Percentiles rank a stretch among this genome's conserved stretches.
Evolutionary conservation across 2,888 invertebrate species (phyloP).

Genomic region (Drosophila birchii): DNA sequence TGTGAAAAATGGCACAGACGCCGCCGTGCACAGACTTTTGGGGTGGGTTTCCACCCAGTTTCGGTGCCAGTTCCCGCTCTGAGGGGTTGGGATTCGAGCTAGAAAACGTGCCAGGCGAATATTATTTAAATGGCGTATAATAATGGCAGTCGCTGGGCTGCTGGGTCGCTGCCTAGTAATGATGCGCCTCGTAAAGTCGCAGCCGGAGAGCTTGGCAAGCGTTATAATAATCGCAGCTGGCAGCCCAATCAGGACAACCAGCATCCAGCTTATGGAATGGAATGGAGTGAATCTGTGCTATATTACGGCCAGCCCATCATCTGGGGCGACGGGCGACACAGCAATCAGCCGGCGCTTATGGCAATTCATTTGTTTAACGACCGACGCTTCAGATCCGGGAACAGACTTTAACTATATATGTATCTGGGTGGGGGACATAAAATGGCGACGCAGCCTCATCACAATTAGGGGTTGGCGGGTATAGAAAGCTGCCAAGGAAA

Average conservation of each 20-base stretch:
- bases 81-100: slow-evolving; percentile 47
- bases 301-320: slow-evolving; percentile 65
- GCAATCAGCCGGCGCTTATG: slow-evolving; percentile 83
- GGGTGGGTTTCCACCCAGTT: slow-evolving; percentile 32
- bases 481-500: neutral
- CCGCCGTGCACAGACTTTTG: slow-evolving; percentile 2
- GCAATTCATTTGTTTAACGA: slow-evolving; percentile 84
- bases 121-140: slow-evolving; percentile 84
- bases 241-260: slow-evolving; percentile 23
- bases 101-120: slow-evolving; percentile 64
- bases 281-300: slow-evolving; percentile 1
- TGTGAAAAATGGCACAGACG: slow-evolving; percentile 68
- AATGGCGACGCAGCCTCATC: slow-evolving; percentile 56
- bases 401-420: slow-evolving; percentile 12
- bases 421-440: slow-evolving; percentile 33
- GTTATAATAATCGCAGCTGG: slow-evolving; percentile 51
- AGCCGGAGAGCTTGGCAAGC: slow-evolving; percentile 48
- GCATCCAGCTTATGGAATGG: slow-evolving; percentile 64
- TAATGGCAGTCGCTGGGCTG: slow-evolving; percentile 80
- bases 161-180: slow-evolving; percentile 76
- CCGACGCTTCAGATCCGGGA: slow-evolving; percentile 52
- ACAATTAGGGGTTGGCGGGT: slow-evolving; percentile 33
- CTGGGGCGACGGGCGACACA: slow-evolving; percentile 77
- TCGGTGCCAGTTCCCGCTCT: neutral
- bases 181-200: slow-evolving; percentile 82